Base-by-base conservation (phyloP, 1,140 invertebrate genomes). In the Cheumatopsyche charites region DNA sequence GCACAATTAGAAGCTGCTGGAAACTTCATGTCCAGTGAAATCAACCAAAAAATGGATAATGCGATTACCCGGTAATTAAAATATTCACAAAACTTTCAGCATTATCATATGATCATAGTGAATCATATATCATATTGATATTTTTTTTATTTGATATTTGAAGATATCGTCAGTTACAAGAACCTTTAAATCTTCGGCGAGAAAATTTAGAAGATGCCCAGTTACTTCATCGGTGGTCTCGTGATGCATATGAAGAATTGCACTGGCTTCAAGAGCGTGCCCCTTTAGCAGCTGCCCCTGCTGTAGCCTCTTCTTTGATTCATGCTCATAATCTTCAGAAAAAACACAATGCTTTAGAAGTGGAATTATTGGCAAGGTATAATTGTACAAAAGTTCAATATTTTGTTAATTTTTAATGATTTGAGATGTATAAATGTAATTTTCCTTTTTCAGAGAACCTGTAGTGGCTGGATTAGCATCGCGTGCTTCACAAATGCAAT, bases 311-410 rank as follows among this genome's bases (percentile, higher is more conserved):
- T 15, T 89, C 92, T 79, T 82, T 99, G 45, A 91, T 92, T 19
- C 92, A 94, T n/a, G 96, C 98, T 0, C 96, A 99, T 79, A 94
- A 93, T 77, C 83, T 99, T 55, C 96, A 98, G 77, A 99, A 98
- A 86, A 98, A 98, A 82, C 97, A 99, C 82, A 89, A 93, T 75
- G 89, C 89, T 0, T 78, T 96, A 3, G 94, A 96, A 79, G 90
- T 93, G 0, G 94, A 97, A 82, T 83, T 97, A 9, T 78, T 85
- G 1, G 78, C 82, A 2, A 80, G 82, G 83, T 84, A 4, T 26
- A 43, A 12, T 41, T 41, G 3, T 62, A n/a, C 1, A 36, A 36
- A 15, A 47, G 25, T 66, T 42, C 43, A 23, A 19, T 36, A 4
- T 47, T 66, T n/a, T 47, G 47, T 23, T 15, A 67, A 47, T 21